phyloP scores from a whole-genome alignment of 2,888 invertebrate species.

The Hirtodrosophila trivittata region DNA sequence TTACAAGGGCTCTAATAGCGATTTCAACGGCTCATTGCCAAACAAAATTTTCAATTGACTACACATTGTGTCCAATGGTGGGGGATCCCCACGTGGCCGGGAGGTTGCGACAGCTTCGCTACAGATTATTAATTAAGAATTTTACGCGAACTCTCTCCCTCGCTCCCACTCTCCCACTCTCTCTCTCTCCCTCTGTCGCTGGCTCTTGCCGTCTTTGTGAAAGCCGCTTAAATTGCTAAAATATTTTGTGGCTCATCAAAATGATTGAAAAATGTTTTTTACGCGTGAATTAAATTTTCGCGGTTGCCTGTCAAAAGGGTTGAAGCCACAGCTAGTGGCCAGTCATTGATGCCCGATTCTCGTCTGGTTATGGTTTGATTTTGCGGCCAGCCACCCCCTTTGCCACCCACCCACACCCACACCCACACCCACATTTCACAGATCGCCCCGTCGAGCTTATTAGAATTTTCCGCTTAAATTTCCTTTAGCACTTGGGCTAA shows the following conservation, averaged over 20 bases:
- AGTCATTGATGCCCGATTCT: conserved; percentile 52
- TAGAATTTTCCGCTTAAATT: conserved; percentile 80
- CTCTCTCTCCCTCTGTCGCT: not conserved
- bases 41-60: conserved; percentile 79
- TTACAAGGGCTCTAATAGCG: conserved; percentile 81
- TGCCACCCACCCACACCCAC: conserved; percentile 1
- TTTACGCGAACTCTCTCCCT: conserved; percentile 60
- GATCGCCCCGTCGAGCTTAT: conserved; percentile 58
- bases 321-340: conserved; percentile 27
- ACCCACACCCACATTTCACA: not conserved
- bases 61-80: conserved; percentile 43
- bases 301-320: conserved; percentile 62
- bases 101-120: conserved; percentile 59
- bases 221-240: conserved; percentile 78
- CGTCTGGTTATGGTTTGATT: conserved; percentile 47
- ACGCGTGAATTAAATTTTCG: conserved; percentile 80
- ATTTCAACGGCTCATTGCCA: conserved; percentile 80
- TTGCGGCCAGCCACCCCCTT: conserved; percentile 62
- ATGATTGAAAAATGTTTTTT: conserved; percentile 76
- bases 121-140: conserved; percentile 83
- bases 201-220: conserved; percentile 9
- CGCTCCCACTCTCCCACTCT: not conserved
- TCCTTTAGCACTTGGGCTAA: conserved; percentile 66
- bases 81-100: not conserved
- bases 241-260: conserved; percentile 79